These are phyloP conservation scores for Myotis yumanensis DNA, from an alignment of 2,113 vertebrate species.

Conservation along the genomic window DNA sequence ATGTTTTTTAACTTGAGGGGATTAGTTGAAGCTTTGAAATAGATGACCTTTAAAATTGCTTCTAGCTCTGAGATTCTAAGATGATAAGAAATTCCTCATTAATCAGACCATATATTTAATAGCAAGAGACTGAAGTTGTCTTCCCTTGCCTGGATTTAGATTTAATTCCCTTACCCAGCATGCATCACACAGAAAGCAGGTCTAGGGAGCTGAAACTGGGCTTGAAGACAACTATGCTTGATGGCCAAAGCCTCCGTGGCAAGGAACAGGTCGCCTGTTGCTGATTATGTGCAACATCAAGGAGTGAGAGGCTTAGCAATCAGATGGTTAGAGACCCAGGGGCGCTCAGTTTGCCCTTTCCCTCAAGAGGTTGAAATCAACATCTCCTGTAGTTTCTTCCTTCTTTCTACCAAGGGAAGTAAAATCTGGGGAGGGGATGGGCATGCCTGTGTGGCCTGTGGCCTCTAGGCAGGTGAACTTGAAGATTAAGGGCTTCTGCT, in stretches of 20 bases:
- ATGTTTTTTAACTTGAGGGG: slow-evolving; percentile 51
- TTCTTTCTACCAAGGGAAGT: neutral
- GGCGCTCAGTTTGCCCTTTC: neutral
- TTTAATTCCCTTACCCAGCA: slow-evolving; percentile 34
- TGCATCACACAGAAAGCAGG: neutral
- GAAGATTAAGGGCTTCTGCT: neutral
- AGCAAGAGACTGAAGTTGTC: neutral
- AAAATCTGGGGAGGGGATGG: neutral
- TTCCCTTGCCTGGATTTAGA: neutral
- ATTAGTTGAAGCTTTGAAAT: slow-evolving; percentile 50
- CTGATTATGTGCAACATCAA: neutral
- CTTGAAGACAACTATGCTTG: neutral
- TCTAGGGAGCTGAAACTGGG: neutral
- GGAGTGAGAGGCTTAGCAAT: neutral
- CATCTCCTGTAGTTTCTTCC: neutral
- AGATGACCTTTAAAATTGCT: slow-evolving; percentile 64
- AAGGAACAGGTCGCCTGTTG: neutral
- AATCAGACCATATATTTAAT: slow-evolving; percentile 57
- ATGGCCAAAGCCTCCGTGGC: neutral
- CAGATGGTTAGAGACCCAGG: neutral
- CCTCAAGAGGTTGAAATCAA: neutral
- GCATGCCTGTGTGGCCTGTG: fast-evolving
- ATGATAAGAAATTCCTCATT: slow-evolving; percentile 53
- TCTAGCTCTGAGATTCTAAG: slow-evolving; percentile 39
- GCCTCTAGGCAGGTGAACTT: neutral